Evolutionary conservation across 2,888 invertebrate genomes (phyloP).

Genomic region (Tenthredo distinguenda): DNA sequence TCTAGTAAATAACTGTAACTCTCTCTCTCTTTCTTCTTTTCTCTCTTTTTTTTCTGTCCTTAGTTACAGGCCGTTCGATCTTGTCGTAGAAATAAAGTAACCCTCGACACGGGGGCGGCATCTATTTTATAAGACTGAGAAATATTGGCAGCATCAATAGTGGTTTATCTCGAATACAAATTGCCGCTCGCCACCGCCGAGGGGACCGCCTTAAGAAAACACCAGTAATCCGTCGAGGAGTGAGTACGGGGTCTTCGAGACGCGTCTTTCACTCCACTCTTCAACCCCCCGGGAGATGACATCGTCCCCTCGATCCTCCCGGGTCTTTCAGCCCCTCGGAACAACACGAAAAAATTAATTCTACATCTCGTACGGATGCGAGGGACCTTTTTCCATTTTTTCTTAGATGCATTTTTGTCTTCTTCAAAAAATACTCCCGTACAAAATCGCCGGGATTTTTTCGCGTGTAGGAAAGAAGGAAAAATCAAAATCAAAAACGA

Average conservation of each 20-base stretch:
- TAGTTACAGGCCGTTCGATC: constrained; percentile 22
- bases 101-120: constrained; percentile 59
- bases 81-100: constrained; percentile 59
- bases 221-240: constrained; percentile 68
- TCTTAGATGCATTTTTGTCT: not conserved
- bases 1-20: constrained; percentile 1
- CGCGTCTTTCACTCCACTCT: constrained; percentile 25
- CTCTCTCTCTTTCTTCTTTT: not conserved
- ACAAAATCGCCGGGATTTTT: not conserved
- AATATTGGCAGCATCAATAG: constrained; percentile 75
- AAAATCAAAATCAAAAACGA: not conserved
- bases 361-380: not conserved
- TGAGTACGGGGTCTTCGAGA: constrained; percentile 1
- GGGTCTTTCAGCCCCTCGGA: constrained; percentile 9
- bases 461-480: not conserved
- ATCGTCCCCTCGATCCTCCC: not conserved
- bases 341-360: constrained; percentile 39
- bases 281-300: constrained; percentile 29
- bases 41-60: not conserved
- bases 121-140: constrained; percentile 73
- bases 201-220: constrained; percentile 67
- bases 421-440: not conserved
- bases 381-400: not conserved
- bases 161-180: constrained; percentile 75
- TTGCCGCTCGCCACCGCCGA: constrained; percentile 59